Percentiles rank a stretch among this genome's conserved stretches.
Conservation (phyloP, 2,888 invertebrate genomes). For the Scaptomyza tumidula region DNA sequence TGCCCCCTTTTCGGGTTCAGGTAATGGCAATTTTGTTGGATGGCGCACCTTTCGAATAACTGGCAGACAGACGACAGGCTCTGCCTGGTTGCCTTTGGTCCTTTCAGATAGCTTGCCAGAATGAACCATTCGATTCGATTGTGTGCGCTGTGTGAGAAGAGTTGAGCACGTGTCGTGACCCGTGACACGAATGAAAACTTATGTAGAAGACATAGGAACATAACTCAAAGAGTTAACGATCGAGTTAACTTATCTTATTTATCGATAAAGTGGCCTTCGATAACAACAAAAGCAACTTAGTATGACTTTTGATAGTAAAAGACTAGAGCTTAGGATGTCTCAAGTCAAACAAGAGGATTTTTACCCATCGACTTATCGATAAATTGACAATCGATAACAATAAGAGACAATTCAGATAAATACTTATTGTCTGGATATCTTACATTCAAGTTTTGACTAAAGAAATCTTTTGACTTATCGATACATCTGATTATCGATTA, state of each 20-base stretch:
- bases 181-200: background rate
- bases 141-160: background rate
- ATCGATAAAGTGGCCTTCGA: too few species aligned
- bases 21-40: slow-evolving; percentile 41
- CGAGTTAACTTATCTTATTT: too few species aligned
- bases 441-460: background rate
- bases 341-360: too few species aligned
- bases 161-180: slow-evolving; percentile 3
- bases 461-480: background rate
- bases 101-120: background rate
- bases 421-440: background rate
- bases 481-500: background rate
- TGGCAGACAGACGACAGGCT: slow-evolving; percentile 11
- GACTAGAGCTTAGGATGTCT: too few species aligned
- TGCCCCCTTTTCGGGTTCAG: background rate
- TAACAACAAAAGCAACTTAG: too few species aligned
- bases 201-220: too few species aligned
- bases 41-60: slow-evolving; percentile 24
- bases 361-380: background rate
- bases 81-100: background rate
- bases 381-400: background rate
- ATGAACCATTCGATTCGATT: slow-evolving; percentile 5
- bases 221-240: too few species aligned
- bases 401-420: background rate
- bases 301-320: too few species aligned